Evolutionary conservation across 2,113 vertebrate species (phyloP), one percentile per base, ranked within the genome.

Genomic region (Toxotes chatareus): DNA sequence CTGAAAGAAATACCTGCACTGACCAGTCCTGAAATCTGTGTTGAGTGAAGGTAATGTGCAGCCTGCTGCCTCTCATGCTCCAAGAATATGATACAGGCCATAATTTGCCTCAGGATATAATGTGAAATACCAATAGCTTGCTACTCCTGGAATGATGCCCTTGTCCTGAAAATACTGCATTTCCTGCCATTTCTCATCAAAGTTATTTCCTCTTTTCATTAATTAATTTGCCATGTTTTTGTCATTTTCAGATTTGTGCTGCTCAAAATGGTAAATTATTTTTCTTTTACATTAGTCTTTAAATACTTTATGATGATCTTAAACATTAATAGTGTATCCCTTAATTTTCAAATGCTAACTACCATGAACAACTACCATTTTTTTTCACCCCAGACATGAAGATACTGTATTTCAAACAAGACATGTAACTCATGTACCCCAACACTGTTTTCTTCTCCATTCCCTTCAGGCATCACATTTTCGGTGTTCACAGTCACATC

Each of bases 201-300:
- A 27, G 19, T 59, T 10, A 13, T 69, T 46, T 59, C 11, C 34
- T 75, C 62, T 31, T 73, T 80, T 70, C 13, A 64, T 31, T 81
- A 60, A 85, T 55, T 86, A 81, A 88, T 75, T 62, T 67, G 36
- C 19, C n/a, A 32, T 67, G 4, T 76, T 69, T 51, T 85, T 86
- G 94, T 95, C 8, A 61, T 93, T 96, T 96, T 86, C 96, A 99
- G 97, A 91, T 96, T 65, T 92, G 93, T 93, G 91, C 94, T 59
- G 91, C 92, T 56, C 90, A 94, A 88, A 91, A 94, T 93, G 97
- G 97, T 99, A 97, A 96, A 84, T 71, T 0, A 59, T 56, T 7
- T 7, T 31, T 70, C 1, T 69, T 75, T 55, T 31, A 44, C 31
- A 67, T 42, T 61, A 69, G 10, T 12, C 6, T 67, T 19, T 0